phyloP scores from a whole-genome alignment of 2,113 vertebrate species.

The Xiphias gladius region DNA sequence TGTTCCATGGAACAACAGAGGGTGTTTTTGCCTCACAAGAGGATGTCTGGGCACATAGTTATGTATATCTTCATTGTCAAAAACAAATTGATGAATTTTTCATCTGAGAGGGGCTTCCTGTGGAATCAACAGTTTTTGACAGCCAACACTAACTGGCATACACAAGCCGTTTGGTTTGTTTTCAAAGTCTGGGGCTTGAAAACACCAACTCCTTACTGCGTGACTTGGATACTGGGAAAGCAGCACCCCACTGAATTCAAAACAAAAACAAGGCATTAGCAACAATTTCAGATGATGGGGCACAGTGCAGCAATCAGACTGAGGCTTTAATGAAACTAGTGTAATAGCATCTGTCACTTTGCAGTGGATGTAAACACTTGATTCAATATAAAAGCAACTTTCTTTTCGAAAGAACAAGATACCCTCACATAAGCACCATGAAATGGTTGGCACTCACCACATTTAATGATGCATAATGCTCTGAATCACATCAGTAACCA shows the following conservation, averaged over 20 bases:
- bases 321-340: conserved; percentile 4
- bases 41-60: conserved; percentile 23
- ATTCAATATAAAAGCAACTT: conserved; percentile 7
- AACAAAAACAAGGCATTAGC: conserved; percentile 14
- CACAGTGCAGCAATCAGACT: not conserved
- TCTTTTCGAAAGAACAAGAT: not conserved
- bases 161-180: conserved; percentile 44
- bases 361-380: conserved; percentile 3
- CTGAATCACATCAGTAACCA: not conserved
- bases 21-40: conserved; percentile 39
- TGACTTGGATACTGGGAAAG: not conserved
- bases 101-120: conserved; percentile 34
- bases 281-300: not conserved
- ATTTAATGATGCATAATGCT: not conserved
- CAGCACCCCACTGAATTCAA: not conserved
- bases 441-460: not conserved
- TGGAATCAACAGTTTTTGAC: conserved; percentile 41
- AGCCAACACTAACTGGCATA: conserved; percentile 40
- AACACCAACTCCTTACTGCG: not conserved
- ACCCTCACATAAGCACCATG: not conserved
- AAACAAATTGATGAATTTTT: conserved; percentile 53
- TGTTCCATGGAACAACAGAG: conserved; percentile 19
- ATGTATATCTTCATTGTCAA: conserved; percentile 38
- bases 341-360: conserved; percentile 5
- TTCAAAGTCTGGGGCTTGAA: conserved; percentile 19